A percentile compares a stretch with the other conserved stretches of the same genome.
Conservation (phyloP, 2,888 invertebrate genomes). For the Cantharis rufa region DNA sequence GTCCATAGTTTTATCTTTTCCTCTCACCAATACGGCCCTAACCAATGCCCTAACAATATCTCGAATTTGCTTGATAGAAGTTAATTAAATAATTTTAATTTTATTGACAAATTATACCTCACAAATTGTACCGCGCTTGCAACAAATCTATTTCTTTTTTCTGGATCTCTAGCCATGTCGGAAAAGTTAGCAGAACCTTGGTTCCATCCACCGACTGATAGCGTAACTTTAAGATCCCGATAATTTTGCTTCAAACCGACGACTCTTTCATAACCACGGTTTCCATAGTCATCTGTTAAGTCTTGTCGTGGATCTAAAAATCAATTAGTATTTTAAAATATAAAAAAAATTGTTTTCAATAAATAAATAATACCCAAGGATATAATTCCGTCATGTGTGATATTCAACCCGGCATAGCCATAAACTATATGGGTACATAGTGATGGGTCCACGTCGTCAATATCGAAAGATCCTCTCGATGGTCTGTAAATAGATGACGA, state of each 20-base stretch:
- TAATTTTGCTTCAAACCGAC: constrained; percentile 39
- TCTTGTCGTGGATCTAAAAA: constrained; percentile 70
- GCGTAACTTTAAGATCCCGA: constrained; percentile 53
- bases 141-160: neutral
- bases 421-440: constrained; percentile 61
- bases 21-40: too few species aligned
- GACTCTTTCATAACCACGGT: neutral
- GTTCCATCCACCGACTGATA: constrained; percentile 60
- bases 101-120: neutral
- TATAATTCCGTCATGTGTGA: constrained; percentile 23
- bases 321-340: neutral
- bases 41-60: too few species aligned
- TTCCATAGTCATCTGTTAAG: constrained; percentile 17
- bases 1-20: too few species aligned
- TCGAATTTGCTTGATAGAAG: too few species aligned
- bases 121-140: neutral
- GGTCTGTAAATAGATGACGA: constrained; percentile 58
- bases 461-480: constrained; percentile 51
- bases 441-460: constrained; percentile 54
- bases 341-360: too few species aligned
- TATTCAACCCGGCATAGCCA: constrained; percentile 59
- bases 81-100: too few species aligned
- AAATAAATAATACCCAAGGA: neutral
- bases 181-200: constrained; percentile 57
- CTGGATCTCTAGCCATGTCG: neutral